phyloP scores from a whole-genome alignment of 2,888 invertebrate species.

The Leptopterna dolabrata region DNA sequence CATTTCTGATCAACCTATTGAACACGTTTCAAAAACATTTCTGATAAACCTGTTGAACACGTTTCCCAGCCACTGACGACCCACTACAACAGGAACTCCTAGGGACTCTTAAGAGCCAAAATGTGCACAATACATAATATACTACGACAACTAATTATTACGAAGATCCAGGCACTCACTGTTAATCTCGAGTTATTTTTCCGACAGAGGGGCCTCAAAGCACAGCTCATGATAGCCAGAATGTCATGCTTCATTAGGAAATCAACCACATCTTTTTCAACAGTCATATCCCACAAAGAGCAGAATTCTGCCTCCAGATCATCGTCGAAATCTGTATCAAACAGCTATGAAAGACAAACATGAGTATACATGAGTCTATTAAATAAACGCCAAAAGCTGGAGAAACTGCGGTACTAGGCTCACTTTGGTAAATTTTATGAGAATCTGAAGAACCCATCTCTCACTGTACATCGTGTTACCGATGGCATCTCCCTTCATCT shows the following conservation, averaged over 20 bases:
- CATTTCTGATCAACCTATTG: no score
- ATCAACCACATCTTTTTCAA: slow-evolving; percentile 79
- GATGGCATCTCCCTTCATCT: slow-evolving; percentile 80
- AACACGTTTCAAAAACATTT: no score
- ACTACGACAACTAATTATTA: no score
- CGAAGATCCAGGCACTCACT: not conserved
- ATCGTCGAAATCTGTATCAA: slow-evolving; percentile 72
- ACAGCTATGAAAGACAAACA: slow-evolving; percentile 62
- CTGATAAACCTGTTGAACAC: no score
- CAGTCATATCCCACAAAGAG: slow-evolving; percentile 87
- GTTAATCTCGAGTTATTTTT: slow-evolving; percentile 43
- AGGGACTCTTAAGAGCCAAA: no score
- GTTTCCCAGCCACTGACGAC: no score
- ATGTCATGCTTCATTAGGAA: slow-evolving; percentile 77
- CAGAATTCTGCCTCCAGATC: slow-evolving; percentile 80
- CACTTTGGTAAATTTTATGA: slow-evolving; percentile 73
- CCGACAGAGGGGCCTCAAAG: slow-evolving; percentile 9
- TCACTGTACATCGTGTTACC: slow-evolving; percentile 85
- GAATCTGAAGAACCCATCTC: slow-evolving; percentile 77
- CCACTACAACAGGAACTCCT: no score
- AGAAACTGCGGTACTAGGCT: not conserved
- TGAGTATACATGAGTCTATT: not conserved
- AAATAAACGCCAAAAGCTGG: no score
- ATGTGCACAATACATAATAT: no score
- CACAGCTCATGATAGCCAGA: slow-evolving; percentile 71